Evolutionary conservation across 1,140 invertebrate genomes (phyloP).

Genomic region (Lutraria rhynchaena): DNA sequence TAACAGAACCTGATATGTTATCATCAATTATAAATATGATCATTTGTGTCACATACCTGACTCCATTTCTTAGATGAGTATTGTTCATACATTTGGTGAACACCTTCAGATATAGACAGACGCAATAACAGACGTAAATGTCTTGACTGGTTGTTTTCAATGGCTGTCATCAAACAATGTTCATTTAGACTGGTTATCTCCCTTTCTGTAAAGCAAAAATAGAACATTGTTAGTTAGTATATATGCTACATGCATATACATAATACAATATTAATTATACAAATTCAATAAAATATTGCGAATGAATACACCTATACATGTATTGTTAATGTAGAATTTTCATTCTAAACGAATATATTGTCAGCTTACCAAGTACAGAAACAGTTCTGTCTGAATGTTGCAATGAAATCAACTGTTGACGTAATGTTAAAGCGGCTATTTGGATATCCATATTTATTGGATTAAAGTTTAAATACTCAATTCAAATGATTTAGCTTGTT

Average conservation of each 20-base stretch:
- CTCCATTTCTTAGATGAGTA: constrained; percentile 23
- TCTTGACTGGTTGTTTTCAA: constrained; percentile 14
- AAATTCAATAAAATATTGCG: not conserved
- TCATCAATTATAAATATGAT: too few species aligned
- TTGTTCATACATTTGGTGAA: constrained; percentile 15
- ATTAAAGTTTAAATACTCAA: not conserved
- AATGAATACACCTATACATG: not conserved
- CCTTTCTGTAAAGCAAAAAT: constrained; percentile 16
- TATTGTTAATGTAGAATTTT: not conserved
- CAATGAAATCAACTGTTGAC: constrained; percentile 1
- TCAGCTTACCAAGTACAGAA: constrained; percentile 2
- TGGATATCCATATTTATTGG: constrained; percentile 10
- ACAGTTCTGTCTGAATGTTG: not conserved
- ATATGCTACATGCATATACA: not conserved
- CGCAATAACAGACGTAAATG: constrained; percentile 24
- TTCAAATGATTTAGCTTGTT: constrained; percentile 19
- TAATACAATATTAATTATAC: not conserved
- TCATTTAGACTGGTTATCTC: not conserved
- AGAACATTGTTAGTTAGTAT: too few species aligned
- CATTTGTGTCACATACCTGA: constrained; percentile 4
- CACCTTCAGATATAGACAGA: constrained; percentile 30
- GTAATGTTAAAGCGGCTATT: not conserved
- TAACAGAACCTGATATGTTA: too few species aligned
- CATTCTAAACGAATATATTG: not conserved
- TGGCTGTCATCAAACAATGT: not conserved